Percentiles rank a stretch among this genome's conserved stretches.
Conservation (phyloP, 1,140 invertebrate species). For the Anastatus disparis region DNA sequence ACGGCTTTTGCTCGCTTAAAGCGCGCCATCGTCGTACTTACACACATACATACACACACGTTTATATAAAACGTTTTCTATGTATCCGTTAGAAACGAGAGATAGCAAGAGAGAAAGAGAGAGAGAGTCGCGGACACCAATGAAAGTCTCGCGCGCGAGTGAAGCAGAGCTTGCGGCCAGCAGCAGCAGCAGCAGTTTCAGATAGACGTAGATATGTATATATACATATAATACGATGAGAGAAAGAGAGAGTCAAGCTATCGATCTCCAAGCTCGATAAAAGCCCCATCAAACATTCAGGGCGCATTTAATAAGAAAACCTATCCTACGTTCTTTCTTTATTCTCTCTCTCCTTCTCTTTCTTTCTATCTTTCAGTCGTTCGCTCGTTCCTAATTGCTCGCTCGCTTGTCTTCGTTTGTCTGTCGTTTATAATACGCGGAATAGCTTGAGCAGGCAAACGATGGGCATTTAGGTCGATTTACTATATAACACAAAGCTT, state of each 20-base stretch:
- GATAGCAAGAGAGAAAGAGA: too few species aligned
- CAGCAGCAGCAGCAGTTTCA: neutral
- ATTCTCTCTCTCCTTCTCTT: too few species aligned
- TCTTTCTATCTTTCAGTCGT: neutral
- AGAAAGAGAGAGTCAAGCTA: constrained; percentile 8
- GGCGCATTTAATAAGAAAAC: constrained; percentile 41
- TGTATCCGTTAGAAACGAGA: too few species aligned
- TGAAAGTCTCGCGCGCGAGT: constrained; percentile 31
- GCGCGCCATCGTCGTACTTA: constrained; percentile 2
- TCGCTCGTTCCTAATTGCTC: constrained; percentile 5
- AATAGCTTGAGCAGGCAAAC: too few species aligned
- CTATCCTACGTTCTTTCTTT: too few species aligned
- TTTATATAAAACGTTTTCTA: too few species aligned
- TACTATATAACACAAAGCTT: too few species aligned
- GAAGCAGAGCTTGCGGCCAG: constrained; percentile 36
- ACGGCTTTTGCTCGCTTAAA: constrained; percentile 22
- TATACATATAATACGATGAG: neutral
- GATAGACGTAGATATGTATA: neutral
- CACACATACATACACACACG: neutral
- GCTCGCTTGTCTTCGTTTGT: too few species aligned
- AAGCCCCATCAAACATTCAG: constrained; percentile 43
- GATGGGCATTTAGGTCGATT: too few species aligned
- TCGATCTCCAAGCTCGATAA: constrained; percentile 37
- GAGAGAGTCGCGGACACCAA: constrained; percentile 15
- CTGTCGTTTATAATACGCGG: too few species aligned